Conservation (phyloP, 1,140 invertebrate species). For the Neotoxoptera formosana region DNA sequence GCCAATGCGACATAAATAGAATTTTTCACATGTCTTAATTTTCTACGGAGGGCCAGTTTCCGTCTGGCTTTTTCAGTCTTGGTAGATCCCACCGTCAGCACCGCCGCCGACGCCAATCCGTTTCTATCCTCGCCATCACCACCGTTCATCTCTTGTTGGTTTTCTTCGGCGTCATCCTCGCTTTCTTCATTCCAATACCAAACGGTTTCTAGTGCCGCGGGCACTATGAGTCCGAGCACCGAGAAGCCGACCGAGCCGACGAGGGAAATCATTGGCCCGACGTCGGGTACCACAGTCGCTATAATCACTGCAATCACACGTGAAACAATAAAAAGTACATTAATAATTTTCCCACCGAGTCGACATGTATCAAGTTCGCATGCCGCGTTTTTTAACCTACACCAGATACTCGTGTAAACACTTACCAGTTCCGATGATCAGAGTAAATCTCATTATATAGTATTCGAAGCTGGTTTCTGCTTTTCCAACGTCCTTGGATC, state of each 20-base stretch:
- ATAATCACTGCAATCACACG: constrained; percentile 71
- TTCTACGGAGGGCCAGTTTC: neutral
- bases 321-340: neutral
- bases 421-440: constrained; percentile 67
- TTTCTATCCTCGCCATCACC: neutral
- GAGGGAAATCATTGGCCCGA: constrained; percentile 91
- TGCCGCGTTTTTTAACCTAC: neutral
- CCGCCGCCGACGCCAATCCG: neutral
- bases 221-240: constrained; percentile 92
- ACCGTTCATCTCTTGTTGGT: neutral
- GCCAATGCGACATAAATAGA: neutral
- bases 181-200: neutral
- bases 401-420: neutral
- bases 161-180: neutral
- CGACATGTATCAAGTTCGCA: no score
- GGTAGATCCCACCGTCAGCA: no score
- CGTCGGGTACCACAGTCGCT: constrained; percentile 83
- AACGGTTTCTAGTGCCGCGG: constrained; percentile 87
- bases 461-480: neutral
- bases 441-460: constrained; percentile 54
- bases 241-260: constrained; percentile 90
- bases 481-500: neutral
- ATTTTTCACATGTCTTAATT: neutral
- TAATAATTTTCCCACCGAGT: neutral
- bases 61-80: neutral